Evolutionary conservation across 2,797 vertebrate species (phyloP).

Genomic region (Fringilla coelebs): DNA sequence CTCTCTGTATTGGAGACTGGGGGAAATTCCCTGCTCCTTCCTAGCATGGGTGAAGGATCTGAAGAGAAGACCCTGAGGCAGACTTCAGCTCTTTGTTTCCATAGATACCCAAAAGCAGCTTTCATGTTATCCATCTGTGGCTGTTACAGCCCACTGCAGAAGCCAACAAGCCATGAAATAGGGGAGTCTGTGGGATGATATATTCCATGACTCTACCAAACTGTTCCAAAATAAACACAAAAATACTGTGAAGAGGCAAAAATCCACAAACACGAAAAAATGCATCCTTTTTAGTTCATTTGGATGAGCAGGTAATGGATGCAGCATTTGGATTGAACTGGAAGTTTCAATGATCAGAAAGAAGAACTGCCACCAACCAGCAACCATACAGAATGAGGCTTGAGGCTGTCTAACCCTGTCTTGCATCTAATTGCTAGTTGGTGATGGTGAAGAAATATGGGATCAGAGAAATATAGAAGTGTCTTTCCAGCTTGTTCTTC

Average conservation of each 20-base stretch:
- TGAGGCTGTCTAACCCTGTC: not conserved
- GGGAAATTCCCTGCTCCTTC: not conserved
- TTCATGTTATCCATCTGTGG: slow-evolving; percentile 13
- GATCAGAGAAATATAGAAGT: not conserved
- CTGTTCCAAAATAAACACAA: not conserved
- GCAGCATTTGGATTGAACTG: not conserved
- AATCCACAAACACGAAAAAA: not conserved
- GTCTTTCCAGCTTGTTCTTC: not conserved
- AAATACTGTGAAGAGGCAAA: not conserved
- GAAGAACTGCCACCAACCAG: not conserved
- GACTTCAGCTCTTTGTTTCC: slow-evolving; percentile 30
- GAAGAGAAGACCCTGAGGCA: not conserved
- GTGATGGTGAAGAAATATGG: not conserved
- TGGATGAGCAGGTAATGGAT: not conserved
- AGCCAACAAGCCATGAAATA: slow-evolving; percentile 20
- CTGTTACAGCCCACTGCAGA: slow-evolving; percentile 6
- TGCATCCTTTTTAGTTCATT: not conserved
- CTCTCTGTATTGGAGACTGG: not conserved
- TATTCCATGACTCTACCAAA: not conserved
- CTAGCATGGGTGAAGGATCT: not conserved
- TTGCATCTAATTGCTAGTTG: not conserved
- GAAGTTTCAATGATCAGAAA: not conserved
- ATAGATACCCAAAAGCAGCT: slow-evolving; percentile 24
- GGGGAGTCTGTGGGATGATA: not conserved
- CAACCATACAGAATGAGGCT: not conserved